Base-by-base conservation (phyloP, 2,888 invertebrate species). In the Drosophila atroscutellata region DNA sequence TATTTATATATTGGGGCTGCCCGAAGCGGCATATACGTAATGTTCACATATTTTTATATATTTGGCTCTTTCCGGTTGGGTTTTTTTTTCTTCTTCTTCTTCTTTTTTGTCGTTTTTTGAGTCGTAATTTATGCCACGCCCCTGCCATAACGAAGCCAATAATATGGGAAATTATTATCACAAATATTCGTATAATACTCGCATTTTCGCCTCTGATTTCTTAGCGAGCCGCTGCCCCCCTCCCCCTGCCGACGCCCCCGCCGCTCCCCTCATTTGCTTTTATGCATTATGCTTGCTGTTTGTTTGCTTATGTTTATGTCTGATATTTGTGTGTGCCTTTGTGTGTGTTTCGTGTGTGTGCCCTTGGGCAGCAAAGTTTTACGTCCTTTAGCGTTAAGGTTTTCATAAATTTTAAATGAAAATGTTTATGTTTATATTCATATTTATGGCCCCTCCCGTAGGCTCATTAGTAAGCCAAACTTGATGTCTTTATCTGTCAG, bases 121-220 rank as follows among this genome's bases (percentile, higher is more conserved):
- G 54, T 42, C 67, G 79, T 82, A 86, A 84, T 86, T 86, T 85
- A 88, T 88, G 84, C 88, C 86, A 84, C 88, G 84, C 86, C 84
- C 65, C 72, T 76, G 74, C 75, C 81, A 89, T 83, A 89, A 88
- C 84, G 67, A 69, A 69, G 76, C 82, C 84, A 86, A 86, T 86
- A 89, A 89, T 76, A 83, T 76, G 59, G 67, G 74, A 85, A 86
- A 89, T 86, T 87, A 87, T 89, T 87, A 87, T 75, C 80, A 73
- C 88, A 82, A 87, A 85, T 69, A 76, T 81, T 79, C 76, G 61
- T 57, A 71, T 81, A 65, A 75, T 77, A 73, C 57, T 57, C 76
- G 68, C 75, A 75, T 70, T 79, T 79, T 77, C 58, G 59, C 65
- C 64, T 54, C 78, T 71, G 83, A 83, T 87, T 87, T 85, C 59